These are phyloP conservation scores for Thymelicus sylvestris DNA, from an alignment of 2,888 invertebrate genomes.

Conservation along the genomic window DNA sequence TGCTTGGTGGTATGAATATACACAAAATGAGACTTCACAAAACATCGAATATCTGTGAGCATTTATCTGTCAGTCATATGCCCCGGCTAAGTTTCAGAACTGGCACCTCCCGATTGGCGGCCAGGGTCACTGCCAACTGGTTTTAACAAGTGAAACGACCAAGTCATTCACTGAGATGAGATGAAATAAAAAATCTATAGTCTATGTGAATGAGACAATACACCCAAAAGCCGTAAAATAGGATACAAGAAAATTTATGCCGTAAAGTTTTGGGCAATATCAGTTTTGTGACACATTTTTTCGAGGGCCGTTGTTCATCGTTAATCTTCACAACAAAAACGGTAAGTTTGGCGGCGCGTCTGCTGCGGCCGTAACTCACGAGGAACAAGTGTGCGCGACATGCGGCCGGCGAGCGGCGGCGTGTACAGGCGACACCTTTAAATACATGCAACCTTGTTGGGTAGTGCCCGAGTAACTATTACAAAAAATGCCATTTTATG, in stretches of 20 bases:
- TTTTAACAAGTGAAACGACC: no score
- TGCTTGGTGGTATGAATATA: no score
- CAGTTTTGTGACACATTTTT: constrained; percentile 79
- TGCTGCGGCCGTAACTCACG: constrained; percentile 67
- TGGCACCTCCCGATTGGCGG: no score
- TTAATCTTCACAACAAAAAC: constrained; percentile 83
- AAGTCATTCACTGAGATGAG: no score
- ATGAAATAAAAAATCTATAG: neutral
- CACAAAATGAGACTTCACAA: no score
- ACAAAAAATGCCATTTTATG: no score
- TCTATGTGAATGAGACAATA: constrained; percentile 45
- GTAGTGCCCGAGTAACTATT: neutral
- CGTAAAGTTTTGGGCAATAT: constrained; percentile 70
- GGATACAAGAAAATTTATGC: constrained; percentile 74
- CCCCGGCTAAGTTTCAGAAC: no score
- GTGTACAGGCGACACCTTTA: constrained; percentile 35
- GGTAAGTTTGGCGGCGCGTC: constrained; percentile 70
- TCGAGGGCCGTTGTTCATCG: constrained; percentile 79
- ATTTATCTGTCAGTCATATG: no score
- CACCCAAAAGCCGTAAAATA: constrained; percentile 69
- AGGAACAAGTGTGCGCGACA: constrained; percentile 74
- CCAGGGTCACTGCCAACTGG: no score
- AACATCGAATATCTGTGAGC: no score
- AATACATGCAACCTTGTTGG: constrained; percentile 10
- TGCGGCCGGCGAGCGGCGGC: constrained; percentile 53